phyloP scores from a whole-genome alignment of 2,797 vertebrate genomes.

The Glossophaga mutica region DNA sequence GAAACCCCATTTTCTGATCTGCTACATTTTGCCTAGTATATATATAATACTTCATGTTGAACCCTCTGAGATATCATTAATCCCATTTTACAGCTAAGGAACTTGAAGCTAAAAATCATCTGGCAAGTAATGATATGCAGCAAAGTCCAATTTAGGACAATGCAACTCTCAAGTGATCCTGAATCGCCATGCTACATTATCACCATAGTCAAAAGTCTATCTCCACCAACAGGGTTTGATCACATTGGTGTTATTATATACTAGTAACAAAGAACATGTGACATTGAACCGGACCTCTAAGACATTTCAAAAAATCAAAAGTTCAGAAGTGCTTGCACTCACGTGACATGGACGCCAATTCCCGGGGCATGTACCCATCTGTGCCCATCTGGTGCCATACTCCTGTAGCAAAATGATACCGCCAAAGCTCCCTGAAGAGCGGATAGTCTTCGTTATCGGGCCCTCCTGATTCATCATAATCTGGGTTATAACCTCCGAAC shows the following conservation, averaged over 20 bases:
- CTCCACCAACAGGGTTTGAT: background rate
- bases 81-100: conserved; percentile 7
- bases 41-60: background rate
- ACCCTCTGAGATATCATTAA: background rate
- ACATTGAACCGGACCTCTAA: background rate
- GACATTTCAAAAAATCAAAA: conserved; percentile 29
- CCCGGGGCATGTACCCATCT: conserved; percentile 97
- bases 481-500: conserved; percentile 98
- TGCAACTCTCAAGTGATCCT: background rate
- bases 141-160: conserved; percentile 9
- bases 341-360: conserved; percentile 99
- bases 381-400: conserved; percentile 97
- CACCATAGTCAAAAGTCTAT: background rate
- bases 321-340: conserved; percentile 63
- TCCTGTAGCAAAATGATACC: conserved; percentile 96
- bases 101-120: background rate
- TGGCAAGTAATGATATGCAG: background rate
- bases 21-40: background rate
- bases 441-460: conserved; percentile 97
- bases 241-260: background rate
- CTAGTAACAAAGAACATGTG: background rate
- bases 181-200: background rate
- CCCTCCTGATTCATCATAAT: conserved; percentile 96
- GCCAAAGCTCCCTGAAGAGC: conserved; percentile 97
- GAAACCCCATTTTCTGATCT: background rate